Percentiles rank a stretch among this genome's conserved stretches.
phyloP scores from a whole-genome alignment of 2,797 vertebrate genomes.

The Syndactyla subalaris region DNA sequence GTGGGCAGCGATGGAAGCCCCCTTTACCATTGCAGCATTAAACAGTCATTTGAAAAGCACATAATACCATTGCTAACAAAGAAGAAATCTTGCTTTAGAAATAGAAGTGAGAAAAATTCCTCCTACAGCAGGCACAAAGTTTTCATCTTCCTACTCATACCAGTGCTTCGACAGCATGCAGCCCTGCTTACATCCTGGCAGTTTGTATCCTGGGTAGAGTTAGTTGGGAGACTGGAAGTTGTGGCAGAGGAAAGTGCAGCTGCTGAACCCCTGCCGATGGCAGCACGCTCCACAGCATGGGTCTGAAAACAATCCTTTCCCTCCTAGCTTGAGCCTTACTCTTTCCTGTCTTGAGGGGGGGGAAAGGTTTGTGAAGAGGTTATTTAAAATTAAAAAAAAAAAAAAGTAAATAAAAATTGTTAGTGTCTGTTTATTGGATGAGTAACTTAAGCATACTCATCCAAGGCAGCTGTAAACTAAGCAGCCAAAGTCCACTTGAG shows the following conservation, averaged over 20 bases:
- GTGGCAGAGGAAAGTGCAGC: neutral
- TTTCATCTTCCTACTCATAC: constrained; percentile 63
- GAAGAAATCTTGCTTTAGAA: constrained; percentile 59
- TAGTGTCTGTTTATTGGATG: neutral
- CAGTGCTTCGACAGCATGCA: constrained; percentile 35
- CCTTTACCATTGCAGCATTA: neutral
- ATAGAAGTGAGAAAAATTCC: constrained; percentile 68
- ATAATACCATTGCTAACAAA: constrained; percentile 50
- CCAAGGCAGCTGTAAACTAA: neutral
- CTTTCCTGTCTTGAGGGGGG: neutral
- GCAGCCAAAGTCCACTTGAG: neutral
- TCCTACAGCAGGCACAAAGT: constrained; percentile 62
- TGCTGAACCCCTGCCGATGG: neutral
- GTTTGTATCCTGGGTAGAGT: neutral
- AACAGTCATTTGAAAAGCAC: constrained; percentile 14
- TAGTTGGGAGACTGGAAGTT: neutral
- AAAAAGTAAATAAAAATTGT: neutral
- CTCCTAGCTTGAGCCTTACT: neutral
- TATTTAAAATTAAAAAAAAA: neutral
- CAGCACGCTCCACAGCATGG: accelerated
- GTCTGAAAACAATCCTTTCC: neutral
- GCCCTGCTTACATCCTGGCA: neutral
- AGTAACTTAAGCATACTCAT: neutral
- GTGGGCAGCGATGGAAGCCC: neutral
- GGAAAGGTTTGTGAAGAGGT: neutral